A percentile compares a stretch with the other conserved stretches of the same genome.
phyloP scores from a whole-genome alignment of 2,113 vertebrate species.

The Pseudopipra pipra region DNA sequence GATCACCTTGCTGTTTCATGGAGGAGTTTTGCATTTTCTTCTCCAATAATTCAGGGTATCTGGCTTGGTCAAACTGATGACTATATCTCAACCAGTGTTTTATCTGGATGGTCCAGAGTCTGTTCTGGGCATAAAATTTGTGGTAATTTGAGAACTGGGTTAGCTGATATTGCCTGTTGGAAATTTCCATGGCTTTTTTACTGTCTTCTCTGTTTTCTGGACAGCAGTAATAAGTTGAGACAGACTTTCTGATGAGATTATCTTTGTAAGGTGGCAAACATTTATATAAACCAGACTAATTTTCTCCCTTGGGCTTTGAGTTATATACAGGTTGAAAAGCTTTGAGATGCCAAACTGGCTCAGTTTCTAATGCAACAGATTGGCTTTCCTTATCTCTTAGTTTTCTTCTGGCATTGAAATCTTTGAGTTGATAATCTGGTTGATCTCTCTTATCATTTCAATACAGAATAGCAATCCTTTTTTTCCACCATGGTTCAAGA shows the following conservation, averaged over 20 bases:
- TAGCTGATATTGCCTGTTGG: background rate
- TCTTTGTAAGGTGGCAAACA: background rate
- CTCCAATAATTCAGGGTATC: background rate
- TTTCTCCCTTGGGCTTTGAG: background rate
- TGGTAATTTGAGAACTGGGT: background rate
- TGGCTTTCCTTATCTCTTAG: background rate
- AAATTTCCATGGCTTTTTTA: background rate
- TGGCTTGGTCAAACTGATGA: background rate
- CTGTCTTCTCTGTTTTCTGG: background rate
- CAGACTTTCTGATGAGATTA: background rate
- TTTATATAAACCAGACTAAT: background rate
- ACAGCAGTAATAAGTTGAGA: background rate
- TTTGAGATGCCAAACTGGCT: background rate
- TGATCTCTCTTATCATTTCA: background rate
- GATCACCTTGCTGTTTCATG: background rate
- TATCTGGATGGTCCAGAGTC: background rate
- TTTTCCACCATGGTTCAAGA: background rate
- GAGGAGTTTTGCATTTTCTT: background rate
- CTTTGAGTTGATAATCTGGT: background rate
- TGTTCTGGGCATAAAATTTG: background rate
- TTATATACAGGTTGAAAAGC: background rate
- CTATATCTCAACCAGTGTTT: background rate
- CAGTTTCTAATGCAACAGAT: background rate
- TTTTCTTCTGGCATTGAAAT: background rate
- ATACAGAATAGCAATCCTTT: background rate